Conservation (phyloP, 2,797 vertebrate species). For the Vipera ursinii region DNA sequence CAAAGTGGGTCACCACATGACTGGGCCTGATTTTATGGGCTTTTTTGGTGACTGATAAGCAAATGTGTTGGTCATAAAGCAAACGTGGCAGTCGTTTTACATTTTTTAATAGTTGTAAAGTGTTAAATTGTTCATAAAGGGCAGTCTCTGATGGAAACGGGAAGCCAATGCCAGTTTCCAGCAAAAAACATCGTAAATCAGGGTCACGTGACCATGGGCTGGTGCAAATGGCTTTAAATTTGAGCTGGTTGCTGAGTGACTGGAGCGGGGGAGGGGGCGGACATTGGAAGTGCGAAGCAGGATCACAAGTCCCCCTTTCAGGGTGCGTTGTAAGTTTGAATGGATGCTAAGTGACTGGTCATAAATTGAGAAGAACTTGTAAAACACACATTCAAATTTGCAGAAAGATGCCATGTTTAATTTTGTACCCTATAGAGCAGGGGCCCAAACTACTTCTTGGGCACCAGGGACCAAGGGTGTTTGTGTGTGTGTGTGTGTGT, state of each 20-base stretch:
- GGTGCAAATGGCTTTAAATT: not conserved
- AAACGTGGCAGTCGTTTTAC: not conserved
- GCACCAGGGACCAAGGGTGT: too few species aligned
- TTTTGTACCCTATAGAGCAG: not conserved
- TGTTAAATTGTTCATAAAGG: not conserved
- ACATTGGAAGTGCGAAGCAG: too few species aligned
- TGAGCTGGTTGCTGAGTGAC: not conserved
- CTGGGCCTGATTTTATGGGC: not conserved
- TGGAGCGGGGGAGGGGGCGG: too few species aligned
- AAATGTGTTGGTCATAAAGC: not conserved
- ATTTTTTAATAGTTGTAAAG: not conserved
- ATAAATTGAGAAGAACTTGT: not conserved
- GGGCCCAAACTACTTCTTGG: too few species aligned
- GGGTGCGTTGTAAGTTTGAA: not conserved
- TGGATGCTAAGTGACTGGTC: not conserved
- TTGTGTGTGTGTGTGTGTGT: too few species aligned
- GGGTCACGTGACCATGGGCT: not conserved
- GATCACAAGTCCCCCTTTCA: not conserved
- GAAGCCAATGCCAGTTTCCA: not conserved
- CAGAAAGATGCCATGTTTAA: not conserved
- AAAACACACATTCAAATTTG: not conserved
- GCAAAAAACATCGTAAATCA: not conserved
- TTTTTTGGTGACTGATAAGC: not conserved
- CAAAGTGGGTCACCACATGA: not conserved
- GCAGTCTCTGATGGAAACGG: not conserved